Evolutionary conservation across 2,888 invertebrate genomes (phyloP), one percentile per base, ranked within the genome.

Genomic region (Caenorhabditis sp.): DNA sequence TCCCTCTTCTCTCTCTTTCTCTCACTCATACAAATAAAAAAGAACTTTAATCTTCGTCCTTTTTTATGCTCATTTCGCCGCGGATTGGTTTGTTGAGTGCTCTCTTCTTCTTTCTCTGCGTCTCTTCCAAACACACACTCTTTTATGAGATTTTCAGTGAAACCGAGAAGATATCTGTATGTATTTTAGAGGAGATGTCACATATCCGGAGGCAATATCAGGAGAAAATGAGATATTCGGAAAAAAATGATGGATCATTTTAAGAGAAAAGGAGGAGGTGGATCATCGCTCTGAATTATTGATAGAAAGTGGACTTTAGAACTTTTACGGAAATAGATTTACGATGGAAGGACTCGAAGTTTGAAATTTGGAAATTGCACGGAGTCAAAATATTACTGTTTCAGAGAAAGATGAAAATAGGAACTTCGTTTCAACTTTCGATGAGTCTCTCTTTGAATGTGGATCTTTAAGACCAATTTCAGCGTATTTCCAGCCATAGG

Each of bases 171-270:
- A 64, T n/a, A n/a, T n/a, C n/a, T n/a, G n/a, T 26, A 24, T 49
- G 19, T 63, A 10, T 28, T 28, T 56, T 38, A 6, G 28, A 63
- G 26, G 41, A 35, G 38, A 56, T 70, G 70, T 70, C 70, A 70
- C 58, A 70, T 70, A 70, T 70, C 70, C 70, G 70, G 70, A 70
- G 70, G 70, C 58, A 47, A 70, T 58, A 58, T 58, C 28, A n/a
- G 38, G 22, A 35, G 68, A 51, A 54, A 35, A 41, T 38, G 68
- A 58, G 31, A 28, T 19, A n/a, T 41, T 24, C 14, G 24, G 26
- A 54, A 54, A 47, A 58, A 31, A 41, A 70, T 70, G 58, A 58
- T 56, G 47, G 70, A 70, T 70, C n/a, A 70, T 41, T 31, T 66
- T 14, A 8, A 51, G 51, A 12, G 35, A 51, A 41, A 44, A 22